Conservation (phyloP, 2,888 invertebrate species). For the Cylindroiulus punctatus region DNA sequence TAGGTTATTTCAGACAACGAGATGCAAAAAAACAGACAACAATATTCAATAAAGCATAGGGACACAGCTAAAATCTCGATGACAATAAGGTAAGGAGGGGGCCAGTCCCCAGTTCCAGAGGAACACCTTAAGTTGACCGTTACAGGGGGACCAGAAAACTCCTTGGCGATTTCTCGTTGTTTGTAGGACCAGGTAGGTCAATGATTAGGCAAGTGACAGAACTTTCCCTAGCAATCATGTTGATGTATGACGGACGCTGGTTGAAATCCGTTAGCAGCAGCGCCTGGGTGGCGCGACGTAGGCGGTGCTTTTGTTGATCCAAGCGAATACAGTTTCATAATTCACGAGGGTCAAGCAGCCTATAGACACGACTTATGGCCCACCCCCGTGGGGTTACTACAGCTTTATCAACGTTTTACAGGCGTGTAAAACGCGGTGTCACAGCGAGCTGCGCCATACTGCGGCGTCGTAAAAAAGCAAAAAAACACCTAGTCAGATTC, state of each 20-base stretch:
- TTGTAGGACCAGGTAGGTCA: too few species aligned
- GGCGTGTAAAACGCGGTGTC: constrained; percentile 4
- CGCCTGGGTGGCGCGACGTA: not conserved
- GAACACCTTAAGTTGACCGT: too few species aligned
- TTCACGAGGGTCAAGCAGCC: constrained; percentile 9
- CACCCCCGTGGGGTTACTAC: not conserved
- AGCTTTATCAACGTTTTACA: constrained; percentile 10
- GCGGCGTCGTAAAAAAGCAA: constrained; percentile 6
- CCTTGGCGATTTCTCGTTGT: too few species aligned
- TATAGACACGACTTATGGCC: not conserved
- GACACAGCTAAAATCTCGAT: too few species aligned
- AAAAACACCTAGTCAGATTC: not conserved
- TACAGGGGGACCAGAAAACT: too few species aligned
- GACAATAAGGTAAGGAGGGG: too few species aligned
- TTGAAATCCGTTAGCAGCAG: not conserved
- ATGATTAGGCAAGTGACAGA: not conserved
- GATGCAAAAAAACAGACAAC: too few species aligned
- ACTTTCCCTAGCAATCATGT: not conserved
- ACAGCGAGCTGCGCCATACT: not conserved
- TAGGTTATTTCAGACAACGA: too few species aligned
- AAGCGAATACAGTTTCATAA: not conserved
- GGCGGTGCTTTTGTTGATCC: not conserved
- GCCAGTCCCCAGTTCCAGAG: too few species aligned
- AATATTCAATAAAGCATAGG: too few species aligned
- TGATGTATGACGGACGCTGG: too few species aligned